phyloP scores from a whole-genome alignment of 2,797 vertebrate species.

The Helarctos malayanus region DNA sequence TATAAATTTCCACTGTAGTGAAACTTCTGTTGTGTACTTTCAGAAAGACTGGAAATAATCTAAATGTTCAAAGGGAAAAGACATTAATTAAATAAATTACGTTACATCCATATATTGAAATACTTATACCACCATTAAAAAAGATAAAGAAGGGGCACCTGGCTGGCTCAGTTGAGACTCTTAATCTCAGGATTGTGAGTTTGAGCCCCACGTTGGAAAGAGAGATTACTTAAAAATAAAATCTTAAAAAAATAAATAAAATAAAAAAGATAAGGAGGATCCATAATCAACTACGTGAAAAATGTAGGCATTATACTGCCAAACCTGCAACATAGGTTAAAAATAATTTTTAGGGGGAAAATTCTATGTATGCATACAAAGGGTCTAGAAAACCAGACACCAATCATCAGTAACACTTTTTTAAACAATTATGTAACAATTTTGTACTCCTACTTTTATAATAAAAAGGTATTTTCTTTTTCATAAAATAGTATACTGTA shows the following conservation, averaged over 20 bases:
- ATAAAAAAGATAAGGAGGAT: neutral
- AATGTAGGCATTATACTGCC: neutral
- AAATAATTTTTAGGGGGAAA: neutral
- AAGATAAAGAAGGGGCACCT: neutral
- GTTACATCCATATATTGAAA: neutral
- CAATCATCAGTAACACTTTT: neutral
- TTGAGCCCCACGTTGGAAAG: neutral
- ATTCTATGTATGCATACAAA: neutral
- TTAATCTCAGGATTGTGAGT: neutral
- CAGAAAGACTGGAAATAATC: neutral
- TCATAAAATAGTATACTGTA: neutral
- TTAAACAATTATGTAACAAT: neutral
- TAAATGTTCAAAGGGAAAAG: conserved; percentile 14
- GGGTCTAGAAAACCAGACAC: neutral
- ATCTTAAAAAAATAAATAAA: neutral
- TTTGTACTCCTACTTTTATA: neutral
- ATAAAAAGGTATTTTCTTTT: neutral
- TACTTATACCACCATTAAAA: neutral
- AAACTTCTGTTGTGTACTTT: neutral
- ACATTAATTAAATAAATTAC: neutral
- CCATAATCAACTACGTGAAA: neutral
- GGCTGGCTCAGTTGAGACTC: neutral
- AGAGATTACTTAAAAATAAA: neutral
- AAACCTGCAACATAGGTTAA: neutral
- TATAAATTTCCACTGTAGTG: neutral